Base-by-base conservation (phyloP, 2,888 invertebrate genomes). In the Syrphus vitripennis region DNA sequence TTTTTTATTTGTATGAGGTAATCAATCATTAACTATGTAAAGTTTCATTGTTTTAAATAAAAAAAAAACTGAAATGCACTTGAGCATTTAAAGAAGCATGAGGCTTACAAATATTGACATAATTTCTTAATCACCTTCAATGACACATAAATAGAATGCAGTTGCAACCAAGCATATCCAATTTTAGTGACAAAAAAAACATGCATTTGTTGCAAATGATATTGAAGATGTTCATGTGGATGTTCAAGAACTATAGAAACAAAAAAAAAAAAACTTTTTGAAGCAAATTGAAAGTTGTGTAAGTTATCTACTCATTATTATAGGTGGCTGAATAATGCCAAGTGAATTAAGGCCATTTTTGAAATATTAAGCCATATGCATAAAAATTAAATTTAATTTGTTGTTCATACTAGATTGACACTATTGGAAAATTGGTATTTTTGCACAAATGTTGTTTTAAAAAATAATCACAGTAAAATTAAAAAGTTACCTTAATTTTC, bases 1-100 rank as follows among this genome's bases (percentile, higher is more conserved):
- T n/a, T 26, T 42, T 55, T 61, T 6, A 34, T 86, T 42, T 55
- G 69, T 6, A 34, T 86, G 76, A 63, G 61, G 81, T 76, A 86
- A 86, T 86, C 84, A 86, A 81, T 86, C 81, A 86, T 86, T 81
- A n/a, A n/a, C n/a, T n/a, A 86, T 81, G 77, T 81, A 77, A 81
- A 81, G 69, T 86, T 81, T 72, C 76, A 77, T 86, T 86, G 84
- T 86, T 63, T 84, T 26, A 48, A 69, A 24, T 14, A 24, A 3
- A 29, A 37, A 61, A 48, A 50, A 50, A 59, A 63, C 4, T 2
- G 14, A 42, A 61, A 59, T 71, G 53, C 76, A 77, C 78, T 76
- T 71, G 63, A 50, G 70, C 26, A 29, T 45, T 50, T n/a, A 31
- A 55, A 63, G 55, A 53, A 37, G 59, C 7, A 40, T 21, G 72